Percentiles rank a stretch among this genome's conserved stretches.
phyloP scores from a whole-genome alignment of 2,888 invertebrate genomes.

The Heteropelma amictum region DNA sequence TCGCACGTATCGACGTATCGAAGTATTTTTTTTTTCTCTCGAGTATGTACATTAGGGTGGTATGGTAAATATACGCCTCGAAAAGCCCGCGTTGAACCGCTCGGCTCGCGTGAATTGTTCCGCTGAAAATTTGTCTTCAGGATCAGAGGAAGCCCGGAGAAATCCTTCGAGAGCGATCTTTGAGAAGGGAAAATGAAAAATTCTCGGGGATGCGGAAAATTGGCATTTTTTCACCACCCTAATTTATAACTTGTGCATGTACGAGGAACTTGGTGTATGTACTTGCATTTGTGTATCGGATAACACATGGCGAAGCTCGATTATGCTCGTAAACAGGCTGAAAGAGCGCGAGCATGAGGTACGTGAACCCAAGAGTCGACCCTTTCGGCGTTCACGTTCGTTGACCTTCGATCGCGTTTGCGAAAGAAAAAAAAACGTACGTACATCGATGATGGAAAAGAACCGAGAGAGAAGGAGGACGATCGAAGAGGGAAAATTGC shows the following conservation, averaged over 20 bases:
- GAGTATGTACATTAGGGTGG: too few species aligned
- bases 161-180: too few species aligned
- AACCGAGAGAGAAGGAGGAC: neutral
- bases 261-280: neutral
- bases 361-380: constrained; percentile 22
- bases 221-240: neutral
- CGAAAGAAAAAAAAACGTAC: neutral
- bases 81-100: too few species aligned
- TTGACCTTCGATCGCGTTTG: constrained; percentile 39
- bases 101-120: too few species aligned
- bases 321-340: constrained; percentile 43
- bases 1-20: constrained; percentile 10
- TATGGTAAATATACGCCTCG: too few species aligned
- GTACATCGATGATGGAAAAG: neutral
- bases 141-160: too few species aligned
- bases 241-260: neutral
- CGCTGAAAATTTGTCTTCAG: too few species aligned
- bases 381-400: constrained; percentile 34
- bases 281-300: constrained; percentile 8
- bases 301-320: constrained; percentile 32
- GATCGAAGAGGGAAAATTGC: constrained; percentile 43
- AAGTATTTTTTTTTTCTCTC: neutral
- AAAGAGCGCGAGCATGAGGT: constrained; percentile 12
- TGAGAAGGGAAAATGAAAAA: too few species aligned
- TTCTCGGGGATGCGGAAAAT: too few species aligned